Evolutionary conservation across 2,888 invertebrate genomes (phyloP), one percentile per base, ranked within the genome.

Genomic region (Tricholauxania praeusta): DNA sequence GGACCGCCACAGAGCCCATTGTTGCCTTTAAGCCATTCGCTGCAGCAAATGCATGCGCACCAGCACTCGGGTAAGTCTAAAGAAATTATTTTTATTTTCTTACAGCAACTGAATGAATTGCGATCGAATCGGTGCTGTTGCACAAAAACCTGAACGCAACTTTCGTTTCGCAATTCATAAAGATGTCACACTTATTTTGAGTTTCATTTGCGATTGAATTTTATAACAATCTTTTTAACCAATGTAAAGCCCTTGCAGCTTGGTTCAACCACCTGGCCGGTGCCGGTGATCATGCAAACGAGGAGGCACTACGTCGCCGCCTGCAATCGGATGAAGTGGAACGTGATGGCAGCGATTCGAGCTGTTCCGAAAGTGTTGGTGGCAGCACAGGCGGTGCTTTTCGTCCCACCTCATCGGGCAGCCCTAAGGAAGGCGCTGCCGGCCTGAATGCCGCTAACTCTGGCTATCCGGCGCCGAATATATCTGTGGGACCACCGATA

Each of bases 401-500:
- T 80, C 85, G 88, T 3, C 88, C 88, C 76, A 88, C 88, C 73
- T 88, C 89, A 7, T 88, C 89, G 52, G 87, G 86, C 75, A 89
- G 90, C 82, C 91, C 84, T 79, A 90, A 88, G 87, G 91, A 78
- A 88, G 90, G 78, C 84, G 84, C 85, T 19, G 83, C 83, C 51
- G 79, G 79, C 69, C 65, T 73, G 59, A 86, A 88, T 47, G 81
- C 81, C 28, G 87, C 88, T 32, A 83, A 82, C 65, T 75, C 79
- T 90, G 91, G 1, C 90, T 94, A 94, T 78, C 96, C 96, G 0
- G 93, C 95, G 77, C 97, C 97, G 22, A 97, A 97, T 89, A 96
- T 97, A 76, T 96, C 96, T 49, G 94, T 97, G 55, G 97, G 97
- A 67, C 97, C 97, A 55, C 96, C 96, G 62, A 93, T 96, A 63